These are phyloP conservation scores for Drosophila fungiperda DNA, from an alignment of 2,888 invertebrate genomes.

Conservation along the genomic window DNA sequence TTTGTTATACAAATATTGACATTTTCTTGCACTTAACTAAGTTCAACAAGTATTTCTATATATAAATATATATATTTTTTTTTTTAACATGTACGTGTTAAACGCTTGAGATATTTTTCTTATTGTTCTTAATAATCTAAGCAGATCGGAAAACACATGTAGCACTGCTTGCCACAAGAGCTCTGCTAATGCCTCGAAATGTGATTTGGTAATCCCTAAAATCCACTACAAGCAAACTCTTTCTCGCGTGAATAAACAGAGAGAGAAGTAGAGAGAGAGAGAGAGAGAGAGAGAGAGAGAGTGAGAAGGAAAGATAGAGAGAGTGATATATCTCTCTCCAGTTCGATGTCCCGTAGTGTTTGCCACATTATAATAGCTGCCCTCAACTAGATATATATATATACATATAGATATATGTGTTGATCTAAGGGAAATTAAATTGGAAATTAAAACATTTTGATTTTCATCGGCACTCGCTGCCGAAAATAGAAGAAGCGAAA, in stretches of 20 bases:
- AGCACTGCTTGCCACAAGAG: constrained; percentile 1
- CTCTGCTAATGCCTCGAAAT: constrained; percentile 10
- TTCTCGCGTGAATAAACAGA: constrained; percentile 8
- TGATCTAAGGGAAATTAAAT: constrained; percentile 42
- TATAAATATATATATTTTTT: not conserved
- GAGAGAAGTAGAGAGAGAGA: not conserved
- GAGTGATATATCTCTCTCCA: not conserved
- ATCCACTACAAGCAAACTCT: constrained; percentile 25
- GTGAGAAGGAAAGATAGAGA: not conserved
- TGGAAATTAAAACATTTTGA: constrained; percentile 51
- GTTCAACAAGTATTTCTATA: not conserved
- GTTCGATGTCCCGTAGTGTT: constrained; percentile 26
- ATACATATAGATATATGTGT: constrained; percentile 5
- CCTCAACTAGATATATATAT: not conserved
- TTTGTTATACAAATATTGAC: not conserved
- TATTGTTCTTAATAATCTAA: constrained; percentile 11
- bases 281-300: not conserved
- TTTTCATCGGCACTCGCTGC: constrained; percentile 35
- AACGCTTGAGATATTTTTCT: not conserved
- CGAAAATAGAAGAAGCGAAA: constrained; percentile 41
- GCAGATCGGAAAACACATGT: constrained; percentile 14
- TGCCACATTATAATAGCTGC: constrained; percentile 21
- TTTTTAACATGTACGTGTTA: not conserved
- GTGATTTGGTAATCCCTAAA: constrained; percentile 13
- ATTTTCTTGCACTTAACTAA: not conserved